Conservation (phyloP, 2,113 vertebrate genomes). For the Sylvilagus bachmani region DNA sequence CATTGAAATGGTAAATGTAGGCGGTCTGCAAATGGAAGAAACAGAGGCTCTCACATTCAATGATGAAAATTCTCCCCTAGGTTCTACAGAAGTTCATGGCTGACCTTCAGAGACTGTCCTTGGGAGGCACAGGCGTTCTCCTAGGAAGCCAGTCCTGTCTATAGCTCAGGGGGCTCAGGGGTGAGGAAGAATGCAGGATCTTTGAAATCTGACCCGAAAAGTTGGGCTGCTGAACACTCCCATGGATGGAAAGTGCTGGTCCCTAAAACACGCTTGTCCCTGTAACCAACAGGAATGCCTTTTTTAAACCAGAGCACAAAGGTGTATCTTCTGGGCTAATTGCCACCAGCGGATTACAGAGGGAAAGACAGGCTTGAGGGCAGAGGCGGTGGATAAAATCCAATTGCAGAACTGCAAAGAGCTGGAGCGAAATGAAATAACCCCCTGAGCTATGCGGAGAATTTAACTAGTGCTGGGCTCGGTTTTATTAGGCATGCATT, state of each 20-base stretch:
- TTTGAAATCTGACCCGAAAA: conserved; percentile 72
- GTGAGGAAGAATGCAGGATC: background rate
- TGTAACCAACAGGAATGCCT: conserved; percentile 71
- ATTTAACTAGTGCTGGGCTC: conserved; percentile 76
- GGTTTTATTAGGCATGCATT: conserved; percentile 84
- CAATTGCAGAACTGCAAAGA: conserved; percentile 72
- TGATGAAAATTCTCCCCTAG: background rate
- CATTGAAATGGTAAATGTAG: background rate
- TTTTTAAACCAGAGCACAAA: conserved; percentile 76
- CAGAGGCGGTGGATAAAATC: conserved; percentile 63
- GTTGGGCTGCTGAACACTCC: conserved; percentile 69
- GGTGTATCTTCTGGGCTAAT: conserved; percentile 81
- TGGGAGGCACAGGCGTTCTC: no score
- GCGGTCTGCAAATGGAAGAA: background rate
- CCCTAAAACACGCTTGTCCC: conserved; percentile 65
- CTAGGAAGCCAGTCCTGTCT: background rate
- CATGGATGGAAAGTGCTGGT: conserved; percentile 74
- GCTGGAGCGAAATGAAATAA: conserved; percentile 72
- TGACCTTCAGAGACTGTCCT: background rate
- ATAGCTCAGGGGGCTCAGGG: background rate
- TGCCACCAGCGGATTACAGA: conserved; percentile 76
- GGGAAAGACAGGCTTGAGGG: conserved; percentile 62
- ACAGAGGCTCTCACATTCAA: background rate
- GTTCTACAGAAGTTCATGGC: background rate
- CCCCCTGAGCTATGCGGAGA: conserved; percentile 81